Base-by-base conservation (phyloP, 1,140 invertebrate species). In the Mactra quadrangularis region DNA sequence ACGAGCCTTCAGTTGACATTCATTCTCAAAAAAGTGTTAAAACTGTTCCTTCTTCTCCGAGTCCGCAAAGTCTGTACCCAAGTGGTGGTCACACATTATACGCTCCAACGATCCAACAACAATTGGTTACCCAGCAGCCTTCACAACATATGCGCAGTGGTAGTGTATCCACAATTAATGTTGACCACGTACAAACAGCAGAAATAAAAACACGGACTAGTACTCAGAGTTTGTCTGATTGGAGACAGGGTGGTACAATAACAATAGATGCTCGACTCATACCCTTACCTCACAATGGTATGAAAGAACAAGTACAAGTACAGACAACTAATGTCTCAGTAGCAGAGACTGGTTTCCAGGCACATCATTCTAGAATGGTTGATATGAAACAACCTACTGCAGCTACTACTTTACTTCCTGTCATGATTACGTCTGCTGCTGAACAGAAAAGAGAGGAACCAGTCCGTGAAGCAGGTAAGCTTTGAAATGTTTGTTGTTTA, bases 1-100 rank as follows among this genome's bases (percentile, higher is more conserved):
- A 87, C 45, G 90, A 92, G 64, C 90, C 89, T 52, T 87, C 89
- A 6, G 88, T 90, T 27, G 90, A 90, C 38, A 60, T 75, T n/a
- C 57, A 71, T n/a, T 74, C 79, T 31, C 79, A 68, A 17, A 82
- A 81, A 81, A 11, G 13, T 33, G 13, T 47, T 19, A 76, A 70
- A 31, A 60, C 59, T 45, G 72, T 83, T 13, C 77, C 77, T 35
- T 81, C 77, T 0, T 59, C 77, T 13, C 77, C 77, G 1, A 38
- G 27, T 0, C 62, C 62, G 13, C 64, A 81, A 17, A 25, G 22
- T 59, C 50, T 45, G 41, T 53, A 41, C n/a, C 64, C 33, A 15
- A 66, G 45, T 17, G 68, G 45, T 31, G 11, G 60, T 47, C 38
- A 27, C 13, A 68, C 22, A 17, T 7, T 86, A 31, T 81, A 81